phyloP scores from a whole-genome alignment of 2,888 invertebrate species.

The Myopa testacea region DNA sequence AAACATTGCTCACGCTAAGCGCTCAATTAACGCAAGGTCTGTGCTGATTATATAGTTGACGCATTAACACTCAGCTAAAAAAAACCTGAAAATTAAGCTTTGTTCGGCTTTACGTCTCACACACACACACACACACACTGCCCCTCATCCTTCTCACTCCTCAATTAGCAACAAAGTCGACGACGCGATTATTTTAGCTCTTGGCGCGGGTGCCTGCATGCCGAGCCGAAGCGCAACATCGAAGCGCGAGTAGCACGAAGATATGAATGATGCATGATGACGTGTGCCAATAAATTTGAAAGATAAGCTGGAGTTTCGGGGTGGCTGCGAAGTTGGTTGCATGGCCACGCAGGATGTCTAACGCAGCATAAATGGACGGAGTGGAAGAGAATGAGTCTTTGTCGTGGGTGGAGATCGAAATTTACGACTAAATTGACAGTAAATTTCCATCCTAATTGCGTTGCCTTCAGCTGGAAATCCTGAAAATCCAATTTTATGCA shows the following conservation, averaged over 20 bases:
- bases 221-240: too few species aligned
- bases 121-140: background rate
- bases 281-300: constrained; percentile 20
- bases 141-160: background rate
- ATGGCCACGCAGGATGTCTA: background rate
- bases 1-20: background rate
- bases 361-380: background rate
- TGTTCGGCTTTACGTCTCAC: background rate
- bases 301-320: background rate
- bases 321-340: too few species aligned
- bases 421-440: background rate
- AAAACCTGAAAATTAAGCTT: background rate
- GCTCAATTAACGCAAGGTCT: background rate
- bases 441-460: background rate
- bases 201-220: background rate
- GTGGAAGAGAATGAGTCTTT: background rate
- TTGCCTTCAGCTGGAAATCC: background rate
- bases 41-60: background rate
- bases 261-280: constrained; percentile 7
- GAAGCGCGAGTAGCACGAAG: too few species aligned
- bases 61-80: background rate
- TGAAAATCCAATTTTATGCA: constrained; percentile 39
- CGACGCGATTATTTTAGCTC: background rate
- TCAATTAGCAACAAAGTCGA: background rate
- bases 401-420: background rate